These are phyloP conservation scores for Iguana delicatissima DNA, from an alignment of 2,797 vertebrate species.

Conservation along the genomic window DNA sequence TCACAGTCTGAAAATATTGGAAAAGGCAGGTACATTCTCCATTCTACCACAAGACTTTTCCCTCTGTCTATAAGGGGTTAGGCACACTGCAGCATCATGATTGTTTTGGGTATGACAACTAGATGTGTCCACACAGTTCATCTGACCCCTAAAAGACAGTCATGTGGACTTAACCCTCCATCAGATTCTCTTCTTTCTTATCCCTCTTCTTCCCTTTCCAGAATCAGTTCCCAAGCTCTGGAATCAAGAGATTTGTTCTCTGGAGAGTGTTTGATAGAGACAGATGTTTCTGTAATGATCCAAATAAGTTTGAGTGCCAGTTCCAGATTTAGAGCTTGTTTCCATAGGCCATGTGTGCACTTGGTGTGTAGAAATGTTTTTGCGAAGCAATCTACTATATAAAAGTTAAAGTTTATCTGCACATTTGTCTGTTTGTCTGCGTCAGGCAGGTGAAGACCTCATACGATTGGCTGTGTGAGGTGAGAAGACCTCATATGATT, in stretches of 20 bases:
- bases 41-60: too few relatives aligned
- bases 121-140: not conserved
- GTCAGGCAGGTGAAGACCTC: too few relatives aligned
- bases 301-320: not conserved
- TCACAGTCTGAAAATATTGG: too few relatives aligned
- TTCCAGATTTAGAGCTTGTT: slow-evolving; percentile 5
- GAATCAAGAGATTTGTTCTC: not conserved
- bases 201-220: not conserved
- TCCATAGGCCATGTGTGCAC: not conserved
- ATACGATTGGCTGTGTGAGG: too few relatives aligned
- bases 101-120: not conserved
- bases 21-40: too few relatives aligned
- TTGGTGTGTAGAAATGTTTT: not conserved
- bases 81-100: not conserved
- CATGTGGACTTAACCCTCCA: not conserved
- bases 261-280: not conserved
- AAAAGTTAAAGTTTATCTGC: too few relatives aligned
- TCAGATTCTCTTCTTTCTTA: not conserved
- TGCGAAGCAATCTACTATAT: too few relatives aligned
- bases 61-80: not conserved
- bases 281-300: slow-evolving; percentile 15
- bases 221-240: not conserved
- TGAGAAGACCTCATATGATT: too few relatives aligned
- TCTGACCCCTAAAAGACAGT: not conserved
- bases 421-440: too few relatives aligned